phyloP scores from a whole-genome alignment of 2,797 vertebrate species.

The Coregonus suidteri region DNA sequence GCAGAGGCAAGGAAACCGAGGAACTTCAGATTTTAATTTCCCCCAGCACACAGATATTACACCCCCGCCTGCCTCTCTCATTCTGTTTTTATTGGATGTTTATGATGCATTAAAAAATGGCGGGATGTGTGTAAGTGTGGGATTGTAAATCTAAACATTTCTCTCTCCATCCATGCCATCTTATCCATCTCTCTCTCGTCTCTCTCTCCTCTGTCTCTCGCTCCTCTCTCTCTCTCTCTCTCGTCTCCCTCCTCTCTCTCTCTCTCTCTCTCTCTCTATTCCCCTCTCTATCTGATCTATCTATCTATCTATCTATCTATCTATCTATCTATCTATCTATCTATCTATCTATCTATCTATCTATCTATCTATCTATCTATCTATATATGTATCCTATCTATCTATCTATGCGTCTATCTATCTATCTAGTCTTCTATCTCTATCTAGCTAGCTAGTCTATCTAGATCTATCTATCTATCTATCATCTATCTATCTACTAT shows the following conservation, averaged over 20 bases:
- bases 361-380: background rate
- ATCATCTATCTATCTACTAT: no score
- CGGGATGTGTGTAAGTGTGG: constrained; percentile 54
- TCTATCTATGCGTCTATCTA: background rate
- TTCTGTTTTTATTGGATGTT: constrained; percentile 78
- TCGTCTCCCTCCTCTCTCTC: background rate
- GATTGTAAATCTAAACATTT: constrained; percentile 72
- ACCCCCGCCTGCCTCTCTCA: constrained; percentile 54
- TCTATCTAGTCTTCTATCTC: constrained; percentile 40
- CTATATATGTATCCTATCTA: no score
- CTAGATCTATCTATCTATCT: no score
- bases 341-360: constrained; percentile 26
- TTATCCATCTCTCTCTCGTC: constrained; percentile 6
- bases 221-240: background rate
- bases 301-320: no score
- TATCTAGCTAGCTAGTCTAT: no score
- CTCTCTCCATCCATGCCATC: constrained; percentile 7
- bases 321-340: no score
- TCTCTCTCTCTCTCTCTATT: background rate
- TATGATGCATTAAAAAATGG: constrained; percentile 76
- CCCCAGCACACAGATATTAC: constrained; percentile 79
- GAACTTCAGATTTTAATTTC: constrained; percentile 74
- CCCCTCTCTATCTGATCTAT: no score
- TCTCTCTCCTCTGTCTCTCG: background rate
- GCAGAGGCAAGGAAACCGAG: constrained; percentile 61